Conservation (phyloP, 2,888 invertebrate genomes). For the Drosophila suboccidentalis region DNA sequence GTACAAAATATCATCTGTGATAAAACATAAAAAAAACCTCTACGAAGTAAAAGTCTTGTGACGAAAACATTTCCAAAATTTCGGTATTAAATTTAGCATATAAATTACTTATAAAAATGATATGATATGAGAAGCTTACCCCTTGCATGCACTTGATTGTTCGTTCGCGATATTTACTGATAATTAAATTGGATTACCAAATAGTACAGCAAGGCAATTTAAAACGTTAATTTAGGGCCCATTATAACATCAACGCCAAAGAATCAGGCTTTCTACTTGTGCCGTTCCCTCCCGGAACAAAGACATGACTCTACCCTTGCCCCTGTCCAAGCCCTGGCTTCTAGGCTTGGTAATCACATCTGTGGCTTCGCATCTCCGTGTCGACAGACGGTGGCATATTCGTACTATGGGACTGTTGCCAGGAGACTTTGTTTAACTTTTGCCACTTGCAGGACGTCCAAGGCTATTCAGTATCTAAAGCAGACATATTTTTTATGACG, state of each 20-base stretch:
- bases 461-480: slow-evolving; percentile 24
- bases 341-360: neutral
- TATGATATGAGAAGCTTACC: neutral
- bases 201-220: slow-evolving; percentile 23
- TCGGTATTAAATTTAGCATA: too few species aligned
- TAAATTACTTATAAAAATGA: too few species aligned
- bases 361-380: slow-evolving; percentile 25
- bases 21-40: too few species aligned
- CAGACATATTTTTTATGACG: slow-evolving; percentile 59
- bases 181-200: slow-evolving; percentile 39
- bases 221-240: slow-evolving; percentile 17
- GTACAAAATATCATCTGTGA: too few species aligned
- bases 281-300: slow-evolving; percentile 7
- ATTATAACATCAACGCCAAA: slow-evolving; percentile 31
- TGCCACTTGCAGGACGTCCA: slow-evolving; percentile 38
- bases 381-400: slow-evolving; percentile 38
- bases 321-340: neutral
- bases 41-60: too few species aligned
- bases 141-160: neutral
- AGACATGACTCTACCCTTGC: slow-evolving; percentile 1
- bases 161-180: slow-evolving; percentile 25
- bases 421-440: slow-evolving; percentile 39
- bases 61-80: too few species aligned
- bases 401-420: slow-evolving; percentile 28
- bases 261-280: slow-evolving; percentile 43